These are phyloP conservation scores for Ispidina picta DNA, from an alignment of 2,797 vertebrate genomes.

Conservation along the genomic window DNA sequence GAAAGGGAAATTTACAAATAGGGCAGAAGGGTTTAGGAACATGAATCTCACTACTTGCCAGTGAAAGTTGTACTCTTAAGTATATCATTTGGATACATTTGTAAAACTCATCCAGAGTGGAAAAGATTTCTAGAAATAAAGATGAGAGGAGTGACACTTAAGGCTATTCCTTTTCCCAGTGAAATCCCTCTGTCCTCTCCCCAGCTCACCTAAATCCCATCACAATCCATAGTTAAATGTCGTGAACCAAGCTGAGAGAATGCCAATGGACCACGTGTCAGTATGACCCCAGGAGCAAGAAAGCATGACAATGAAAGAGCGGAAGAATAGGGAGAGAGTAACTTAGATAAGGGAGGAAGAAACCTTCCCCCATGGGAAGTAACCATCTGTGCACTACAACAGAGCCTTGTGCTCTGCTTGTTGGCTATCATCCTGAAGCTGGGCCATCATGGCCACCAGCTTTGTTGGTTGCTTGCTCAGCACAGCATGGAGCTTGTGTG, in stretches of 20 bases:
- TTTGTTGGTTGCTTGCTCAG: rapidly evolving
- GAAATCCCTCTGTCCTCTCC: neutral
- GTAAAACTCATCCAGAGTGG: neutral
- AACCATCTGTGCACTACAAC: neutral
- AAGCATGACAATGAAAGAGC: neutral
- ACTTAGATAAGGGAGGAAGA: neutral
- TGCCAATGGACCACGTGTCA: rapidly evolving
- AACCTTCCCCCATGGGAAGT: neutral
- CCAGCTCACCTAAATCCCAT: neutral
- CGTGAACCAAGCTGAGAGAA: neutral
- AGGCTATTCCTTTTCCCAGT: neutral
- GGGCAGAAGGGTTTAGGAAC: neutral
- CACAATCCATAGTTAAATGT: neutral
- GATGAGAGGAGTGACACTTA: neutral
- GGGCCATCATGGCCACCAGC: rapidly evolving
- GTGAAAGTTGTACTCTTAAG: neutral
- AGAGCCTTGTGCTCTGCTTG: neutral
- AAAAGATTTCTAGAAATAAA: neutral
- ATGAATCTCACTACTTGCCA: neutral
- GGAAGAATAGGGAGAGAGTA: neutral
- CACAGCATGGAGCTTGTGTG: neutral
- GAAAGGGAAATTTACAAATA: neutral
- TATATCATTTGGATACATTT: neutral
- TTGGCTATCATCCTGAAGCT: neutral
- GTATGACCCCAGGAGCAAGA: neutral